Evolutionary conservation across 2,113 vertebrate genomes (phyloP).

Genomic region (Hystrix cristata): DNA sequence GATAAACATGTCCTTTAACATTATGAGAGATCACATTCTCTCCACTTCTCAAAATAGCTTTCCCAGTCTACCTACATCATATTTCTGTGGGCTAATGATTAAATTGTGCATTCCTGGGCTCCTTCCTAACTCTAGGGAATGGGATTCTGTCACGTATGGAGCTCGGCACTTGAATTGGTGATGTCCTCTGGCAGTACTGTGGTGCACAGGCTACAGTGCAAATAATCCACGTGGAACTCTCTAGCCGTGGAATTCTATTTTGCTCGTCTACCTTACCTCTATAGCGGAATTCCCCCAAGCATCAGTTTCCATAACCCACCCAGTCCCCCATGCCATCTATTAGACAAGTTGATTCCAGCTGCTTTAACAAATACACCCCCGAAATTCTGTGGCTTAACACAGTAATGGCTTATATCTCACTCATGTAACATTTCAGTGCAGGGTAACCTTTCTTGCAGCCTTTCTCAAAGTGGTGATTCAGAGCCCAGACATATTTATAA

Average conservation of each 20-base stretch:
- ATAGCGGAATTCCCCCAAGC: neutral
- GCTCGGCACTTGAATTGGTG: neutral
- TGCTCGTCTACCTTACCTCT: neutral
- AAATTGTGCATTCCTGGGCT: neutral
- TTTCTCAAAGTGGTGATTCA: neutral
- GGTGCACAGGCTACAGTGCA: neutral
- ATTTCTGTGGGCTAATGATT: neutral
- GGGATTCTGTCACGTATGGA: neutral
- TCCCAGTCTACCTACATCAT: neutral
- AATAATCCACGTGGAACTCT: neutral
- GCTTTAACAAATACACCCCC: neutral
- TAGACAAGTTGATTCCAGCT: neutral
- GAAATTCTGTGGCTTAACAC: neutral
- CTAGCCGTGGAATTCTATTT: neutral
- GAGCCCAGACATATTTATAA: neutral
- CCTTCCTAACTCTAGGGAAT: neutral
- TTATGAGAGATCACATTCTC: neutral
- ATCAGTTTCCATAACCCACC: neutral
- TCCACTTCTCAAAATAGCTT: neutral
- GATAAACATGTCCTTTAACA: constrained; percentile 21
- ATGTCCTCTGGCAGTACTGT: neutral
- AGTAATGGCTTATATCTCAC: neutral
- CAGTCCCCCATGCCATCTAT: neutral
- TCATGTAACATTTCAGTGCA: neutral
- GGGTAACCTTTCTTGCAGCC: neutral